Evolutionary conservation across 2,888 invertebrate species (phyloP).

Genomic region (Hedychridium roseum): DNA sequence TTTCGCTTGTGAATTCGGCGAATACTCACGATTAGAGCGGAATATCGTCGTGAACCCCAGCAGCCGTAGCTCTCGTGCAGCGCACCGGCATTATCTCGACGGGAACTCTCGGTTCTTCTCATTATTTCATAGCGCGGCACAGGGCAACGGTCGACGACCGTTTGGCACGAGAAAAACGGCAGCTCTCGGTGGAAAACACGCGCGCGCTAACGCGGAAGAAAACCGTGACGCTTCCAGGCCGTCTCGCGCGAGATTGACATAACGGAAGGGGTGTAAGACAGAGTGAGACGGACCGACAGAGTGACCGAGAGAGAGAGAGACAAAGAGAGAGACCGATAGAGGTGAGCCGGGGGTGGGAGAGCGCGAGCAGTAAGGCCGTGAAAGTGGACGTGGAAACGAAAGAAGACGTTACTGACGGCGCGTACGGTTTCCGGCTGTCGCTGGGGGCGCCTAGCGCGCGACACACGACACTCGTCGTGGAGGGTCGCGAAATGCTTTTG

Average conservation of each 20-base stretch:
- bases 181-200: conserved; percentile 1
- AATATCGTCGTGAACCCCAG: conserved; percentile 17
- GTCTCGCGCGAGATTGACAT: no score
- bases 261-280: no score
- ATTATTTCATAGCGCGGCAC: conserved; percentile 10
- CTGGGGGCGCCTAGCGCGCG: conserved; percentile 12
- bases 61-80: conserved; percentile 20
- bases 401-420: conserved; percentile 9
- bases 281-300: not conserved
- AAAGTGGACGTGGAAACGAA: conserved; percentile 3
- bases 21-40: conserved; percentile 31
- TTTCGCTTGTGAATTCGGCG: not conserved
- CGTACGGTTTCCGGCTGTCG: conserved; percentile 12
- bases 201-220: not conserved
- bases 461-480: conserved; percentile 29
- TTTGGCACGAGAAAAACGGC: not conserved
- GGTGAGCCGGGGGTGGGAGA: not conserved
- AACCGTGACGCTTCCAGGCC: not conserved
- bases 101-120: conserved; percentile 18
- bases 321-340: not conserved
- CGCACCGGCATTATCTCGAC: conserved; percentile 32
- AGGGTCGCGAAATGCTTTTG: conserved; percentile 20
- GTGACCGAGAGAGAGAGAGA: not conserved
- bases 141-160: not conserved
- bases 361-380: not conserved